These are phyloP conservation scores for Notospermus geniculatus DNA, from an alignment of 1,140 invertebrate species.

Conservation along the genomic window DNA sequence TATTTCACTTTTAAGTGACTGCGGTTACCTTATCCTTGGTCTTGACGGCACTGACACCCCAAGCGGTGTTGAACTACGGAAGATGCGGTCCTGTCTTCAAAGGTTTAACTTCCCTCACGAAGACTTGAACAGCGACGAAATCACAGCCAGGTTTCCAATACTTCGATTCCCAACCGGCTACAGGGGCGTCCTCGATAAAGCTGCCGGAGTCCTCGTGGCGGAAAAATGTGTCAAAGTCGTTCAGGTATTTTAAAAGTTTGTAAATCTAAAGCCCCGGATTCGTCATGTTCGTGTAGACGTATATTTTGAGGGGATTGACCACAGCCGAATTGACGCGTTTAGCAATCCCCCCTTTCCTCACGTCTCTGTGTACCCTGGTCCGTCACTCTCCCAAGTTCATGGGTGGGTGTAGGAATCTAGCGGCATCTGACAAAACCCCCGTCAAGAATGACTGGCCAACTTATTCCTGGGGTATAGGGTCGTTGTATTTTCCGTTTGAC, in stretches of 20 bases:
- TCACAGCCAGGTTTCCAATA: constrained; percentile 33
- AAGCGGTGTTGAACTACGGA: not conserved
- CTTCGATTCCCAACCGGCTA: constrained; percentile 26
- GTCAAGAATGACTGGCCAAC: too few species aligned
- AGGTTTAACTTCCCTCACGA: constrained; percentile 18
- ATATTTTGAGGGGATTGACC: too few species aligned
- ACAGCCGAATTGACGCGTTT: too few species aligned
- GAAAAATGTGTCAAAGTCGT: constrained; percentile 42
- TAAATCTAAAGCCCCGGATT: too few species aligned
- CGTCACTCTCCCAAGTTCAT: too few species aligned
- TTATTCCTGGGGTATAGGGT: too few species aligned
- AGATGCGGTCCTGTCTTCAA: not conserved
- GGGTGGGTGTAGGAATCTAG: too few species aligned
- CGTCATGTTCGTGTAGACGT: too few species aligned
- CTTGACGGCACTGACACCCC: constrained; percentile 11
- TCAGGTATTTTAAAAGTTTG: constrained; percentile 33
- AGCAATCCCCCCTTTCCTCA: too few species aligned
- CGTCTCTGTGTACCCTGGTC: too few species aligned
- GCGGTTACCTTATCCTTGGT: constrained; percentile 28
- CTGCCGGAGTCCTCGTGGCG: constrained; percentile 43
- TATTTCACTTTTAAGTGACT: constrained; percentile 24
- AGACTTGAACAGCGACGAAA: constrained; percentile 12
- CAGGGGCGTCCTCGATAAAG: constrained; percentile 33
- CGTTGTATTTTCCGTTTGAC: too few species aligned
- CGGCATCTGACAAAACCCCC: too few species aligned